phyloP scores from a whole-genome alignment of 2,113 vertebrate genomes.

The Pelmatolapia mariae region DNA sequence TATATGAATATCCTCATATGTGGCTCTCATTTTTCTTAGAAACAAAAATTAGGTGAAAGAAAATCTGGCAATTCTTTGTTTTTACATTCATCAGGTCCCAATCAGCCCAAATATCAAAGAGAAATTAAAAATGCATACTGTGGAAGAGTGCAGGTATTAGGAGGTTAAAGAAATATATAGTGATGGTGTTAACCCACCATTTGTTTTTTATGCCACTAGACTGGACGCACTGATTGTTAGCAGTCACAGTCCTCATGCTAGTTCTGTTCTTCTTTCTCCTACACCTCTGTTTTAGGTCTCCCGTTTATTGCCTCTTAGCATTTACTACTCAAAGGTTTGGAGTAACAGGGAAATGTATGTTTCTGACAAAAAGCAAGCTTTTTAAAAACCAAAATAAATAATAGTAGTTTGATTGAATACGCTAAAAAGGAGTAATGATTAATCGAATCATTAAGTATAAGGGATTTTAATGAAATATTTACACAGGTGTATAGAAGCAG shows the following conservation, averaged over 20 bases:
- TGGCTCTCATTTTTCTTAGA: too few species aligned
- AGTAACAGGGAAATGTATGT: not conserved
- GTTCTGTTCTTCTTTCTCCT: not conserved
- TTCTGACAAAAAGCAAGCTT: not conserved
- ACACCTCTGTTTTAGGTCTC: not conserved
- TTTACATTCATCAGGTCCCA: too few species aligned
- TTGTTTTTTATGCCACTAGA: not conserved
- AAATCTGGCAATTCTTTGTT: too few species aligned
- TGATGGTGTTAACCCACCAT: not conserved
- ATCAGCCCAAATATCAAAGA: too few species aligned
- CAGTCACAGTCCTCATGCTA: not conserved
- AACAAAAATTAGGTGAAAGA: too few species aligned
- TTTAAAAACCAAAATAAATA: not conserved
- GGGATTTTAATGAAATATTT: not conserved
- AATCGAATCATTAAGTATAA: not conserved
- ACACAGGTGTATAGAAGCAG: accelerated
- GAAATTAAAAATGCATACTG: too few species aligned
- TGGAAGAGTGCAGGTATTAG: not conserved
- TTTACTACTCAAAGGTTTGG: not conserved
- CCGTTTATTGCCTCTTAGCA: not conserved
- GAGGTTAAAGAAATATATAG: not conserved
- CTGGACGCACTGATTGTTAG: not conserved
- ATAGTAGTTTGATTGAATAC: accelerated
- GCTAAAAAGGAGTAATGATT: not conserved
- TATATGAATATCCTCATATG: too few species aligned